Evolutionary conservation across 2,888 invertebrate genomes (phyloP).

Genomic region (Xestia ashworthii): DNA sequence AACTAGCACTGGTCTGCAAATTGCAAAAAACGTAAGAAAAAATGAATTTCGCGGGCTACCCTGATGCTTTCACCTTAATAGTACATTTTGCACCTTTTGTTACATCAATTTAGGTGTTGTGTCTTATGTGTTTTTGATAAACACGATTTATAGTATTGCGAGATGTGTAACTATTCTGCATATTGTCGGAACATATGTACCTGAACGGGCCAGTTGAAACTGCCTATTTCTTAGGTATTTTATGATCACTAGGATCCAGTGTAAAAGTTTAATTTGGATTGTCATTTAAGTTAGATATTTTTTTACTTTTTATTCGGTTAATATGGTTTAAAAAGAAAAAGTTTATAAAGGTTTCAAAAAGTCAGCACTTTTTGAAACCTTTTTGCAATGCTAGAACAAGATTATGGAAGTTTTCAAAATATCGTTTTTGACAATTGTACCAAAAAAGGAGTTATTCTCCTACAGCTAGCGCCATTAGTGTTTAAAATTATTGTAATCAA

Average conservation of each 20-base stretch:
- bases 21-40: too few relatives aligned
- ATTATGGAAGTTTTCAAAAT: background rate
- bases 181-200: constrained; percentile 36
- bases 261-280: constrained; percentile 22
- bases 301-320: constrained; percentile 23
- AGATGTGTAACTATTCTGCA: constrained; percentile 20
- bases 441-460: background rate
- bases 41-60: too few relatives aligned
- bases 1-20: too few relatives aligned
- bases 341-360: background rate
- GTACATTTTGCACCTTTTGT: constrained; percentile 33
- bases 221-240: constrained; percentile 14
- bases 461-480: background rate
- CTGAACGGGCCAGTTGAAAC: constrained; percentile 36
- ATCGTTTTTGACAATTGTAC: constrained; percentile 10
- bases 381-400: background rate
- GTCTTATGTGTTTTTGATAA: constrained; percentile 10
- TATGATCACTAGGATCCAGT: constrained; percentile 22
- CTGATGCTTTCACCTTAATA: background rate
- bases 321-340: too few relatives aligned
- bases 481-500: constrained; percentile 52
- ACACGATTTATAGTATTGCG: constrained; percentile 27
- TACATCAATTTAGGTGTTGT: constrained; percentile 17
- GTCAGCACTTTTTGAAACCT: background rate
- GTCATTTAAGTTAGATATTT: constrained; percentile 14